phyloP scores from a whole-genome alignment of 2,797 vertebrate species.

The Podarcis lilfordi region DNA sequence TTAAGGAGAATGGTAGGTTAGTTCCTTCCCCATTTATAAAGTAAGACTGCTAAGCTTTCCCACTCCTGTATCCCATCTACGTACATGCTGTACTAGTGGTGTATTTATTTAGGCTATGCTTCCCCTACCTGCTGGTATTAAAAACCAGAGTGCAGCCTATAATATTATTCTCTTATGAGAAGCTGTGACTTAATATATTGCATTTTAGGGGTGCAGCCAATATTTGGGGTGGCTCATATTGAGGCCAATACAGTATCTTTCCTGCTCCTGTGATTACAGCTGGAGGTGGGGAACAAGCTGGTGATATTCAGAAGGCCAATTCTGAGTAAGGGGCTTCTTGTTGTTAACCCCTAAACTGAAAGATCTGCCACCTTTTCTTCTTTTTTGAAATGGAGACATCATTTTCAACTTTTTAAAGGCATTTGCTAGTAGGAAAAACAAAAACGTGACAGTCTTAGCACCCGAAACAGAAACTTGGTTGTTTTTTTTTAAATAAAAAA shows the following conservation, averaged over 20 bases:
- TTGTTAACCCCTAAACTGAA: background rate
- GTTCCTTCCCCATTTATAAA: too few species aligned
- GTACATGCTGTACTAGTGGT: too few species aligned
- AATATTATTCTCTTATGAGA: too few species aligned
- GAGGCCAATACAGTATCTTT: too few species aligned
- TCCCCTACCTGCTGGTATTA: too few species aligned
- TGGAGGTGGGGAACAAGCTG: background rate
- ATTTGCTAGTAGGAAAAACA: background rate
- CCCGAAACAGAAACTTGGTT: conserved; percentile 1
- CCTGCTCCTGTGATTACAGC: background rate
- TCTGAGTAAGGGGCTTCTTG: background rate
- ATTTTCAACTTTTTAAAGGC: background rate
- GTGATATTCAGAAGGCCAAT: background rate
- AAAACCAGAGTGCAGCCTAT: too few species aligned
- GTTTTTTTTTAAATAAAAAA: background rate
- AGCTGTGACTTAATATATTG: too few species aligned
- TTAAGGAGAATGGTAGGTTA: background rate
- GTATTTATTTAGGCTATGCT: too few species aligned
- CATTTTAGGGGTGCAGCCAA: too few species aligned
- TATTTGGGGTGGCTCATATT: too few species aligned
- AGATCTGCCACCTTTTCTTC: background rate
- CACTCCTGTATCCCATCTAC: background rate
- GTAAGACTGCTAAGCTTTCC: background rate
- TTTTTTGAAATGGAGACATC: too few species aligned
- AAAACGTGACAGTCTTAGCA: conserved; percentile 4